Percentiles rank a stretch among this genome's conserved stretches.
These are phyloP conservation scores for Drosophila navojoa DNA, from an alignment of 1,140 invertebrate species.

Conservation along the genomic window DNA sequence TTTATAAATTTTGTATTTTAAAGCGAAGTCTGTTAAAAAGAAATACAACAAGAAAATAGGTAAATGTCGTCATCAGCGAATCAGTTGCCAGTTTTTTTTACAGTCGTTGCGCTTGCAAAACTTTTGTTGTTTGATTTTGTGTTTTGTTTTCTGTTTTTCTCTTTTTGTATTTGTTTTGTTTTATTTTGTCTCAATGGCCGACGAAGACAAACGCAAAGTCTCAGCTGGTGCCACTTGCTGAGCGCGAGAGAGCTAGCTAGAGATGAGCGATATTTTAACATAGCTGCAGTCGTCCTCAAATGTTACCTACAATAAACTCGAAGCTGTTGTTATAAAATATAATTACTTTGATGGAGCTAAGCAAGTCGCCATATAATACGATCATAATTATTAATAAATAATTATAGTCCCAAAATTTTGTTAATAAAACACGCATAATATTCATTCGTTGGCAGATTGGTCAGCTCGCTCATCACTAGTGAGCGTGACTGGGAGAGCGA, in stretches of 20 bases:
- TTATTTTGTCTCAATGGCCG: constrained; percentile 37
- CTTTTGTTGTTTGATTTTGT: constrained; percentile 66
- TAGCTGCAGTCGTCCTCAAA: constrained; percentile 1
- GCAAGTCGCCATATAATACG: not conserved
- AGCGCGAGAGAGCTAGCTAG: constrained; percentile 24
- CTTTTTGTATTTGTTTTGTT: constrained; percentile 42
- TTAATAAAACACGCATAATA: not conserved
- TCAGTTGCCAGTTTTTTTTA: constrained; percentile 30
- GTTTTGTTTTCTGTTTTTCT: constrained; percentile 33
- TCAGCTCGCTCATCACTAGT: constrained; percentile 14
- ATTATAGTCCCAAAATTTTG: not conserved
- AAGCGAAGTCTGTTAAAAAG: constrained; percentile 30
- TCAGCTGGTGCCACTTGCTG: constrained; percentile 39
- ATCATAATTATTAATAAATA: not conserved
- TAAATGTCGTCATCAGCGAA: constrained; percentile 64
- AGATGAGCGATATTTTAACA: constrained; percentile 25
- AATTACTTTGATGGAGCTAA: not conserved
- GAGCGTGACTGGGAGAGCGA: constrained; percentile 27
- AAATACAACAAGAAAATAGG: constrained; percentile 19
- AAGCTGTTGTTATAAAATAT: not conserved
- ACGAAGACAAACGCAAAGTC: constrained; percentile 38
- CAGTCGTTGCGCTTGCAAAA: constrained; percentile 61
- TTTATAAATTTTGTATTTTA: constrained; percentile 42
- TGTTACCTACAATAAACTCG: not conserved
- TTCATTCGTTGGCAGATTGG: constrained; percentile 1